phyloP scores from a whole-genome alignment of 2,888 invertebrate species.

The Calameuta idolon region DNA sequence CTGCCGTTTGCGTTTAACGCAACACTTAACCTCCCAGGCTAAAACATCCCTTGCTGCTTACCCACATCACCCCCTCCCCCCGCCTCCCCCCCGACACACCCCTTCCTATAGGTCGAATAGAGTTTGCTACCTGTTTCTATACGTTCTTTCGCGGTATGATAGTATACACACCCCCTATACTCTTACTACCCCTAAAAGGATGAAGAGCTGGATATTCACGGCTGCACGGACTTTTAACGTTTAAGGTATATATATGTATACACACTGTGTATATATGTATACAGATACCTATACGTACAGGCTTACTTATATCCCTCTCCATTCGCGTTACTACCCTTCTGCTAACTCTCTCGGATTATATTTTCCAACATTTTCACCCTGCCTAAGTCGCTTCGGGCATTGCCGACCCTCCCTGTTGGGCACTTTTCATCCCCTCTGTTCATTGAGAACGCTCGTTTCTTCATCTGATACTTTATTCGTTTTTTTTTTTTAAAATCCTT shows the following conservation, averaged over 20 bases:
- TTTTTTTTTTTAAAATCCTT: not conserved
- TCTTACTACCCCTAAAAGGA: slow-evolving; percentile 26
- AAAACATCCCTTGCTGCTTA: not conserved
- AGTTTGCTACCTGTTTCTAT: not conserved
- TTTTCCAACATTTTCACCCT: slow-evolving; percentile 41
- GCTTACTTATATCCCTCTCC: not conserved
- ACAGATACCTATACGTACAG: not conserved
- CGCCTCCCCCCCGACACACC: too few species aligned
- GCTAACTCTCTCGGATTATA: slow-evolving; percentile 39
- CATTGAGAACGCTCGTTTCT: not conserved
- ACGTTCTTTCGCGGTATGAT: not conserved
- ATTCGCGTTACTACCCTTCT: not conserved
- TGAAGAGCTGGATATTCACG: slow-evolving; percentile 21
- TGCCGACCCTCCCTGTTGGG: slow-evolving; percentile 22
- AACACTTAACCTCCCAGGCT: slow-evolving; percentile 39
- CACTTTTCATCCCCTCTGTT: not conserved
- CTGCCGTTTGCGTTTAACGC: slow-evolving; percentile 58
- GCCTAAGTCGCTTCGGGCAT: slow-evolving; percentile 11
- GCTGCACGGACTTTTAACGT: not conserved
- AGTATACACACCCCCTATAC: not conserved
- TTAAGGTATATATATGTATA: too few species aligned
- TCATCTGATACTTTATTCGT: not conserved
- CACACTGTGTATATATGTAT: too few species aligned
- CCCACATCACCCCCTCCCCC: not conserved
- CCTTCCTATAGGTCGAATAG: not conserved